phyloP scores from a whole-genome alignment of 2,113 vertebrate species.

The Cheilinus undulatus region DNA sequence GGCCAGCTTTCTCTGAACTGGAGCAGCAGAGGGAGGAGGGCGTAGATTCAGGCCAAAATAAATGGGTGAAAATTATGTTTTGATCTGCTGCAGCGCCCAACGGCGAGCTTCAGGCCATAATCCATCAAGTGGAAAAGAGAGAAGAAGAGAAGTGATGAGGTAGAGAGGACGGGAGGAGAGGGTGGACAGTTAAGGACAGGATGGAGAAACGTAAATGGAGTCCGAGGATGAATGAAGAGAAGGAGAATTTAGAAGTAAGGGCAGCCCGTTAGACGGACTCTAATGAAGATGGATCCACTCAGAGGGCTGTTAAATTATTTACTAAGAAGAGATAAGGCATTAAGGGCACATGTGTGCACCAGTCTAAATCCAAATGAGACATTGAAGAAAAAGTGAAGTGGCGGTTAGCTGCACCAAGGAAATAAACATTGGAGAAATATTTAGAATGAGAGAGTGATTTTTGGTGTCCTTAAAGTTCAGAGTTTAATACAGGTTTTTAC shows the following conservation, averaged over 20 bases:
- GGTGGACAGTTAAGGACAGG: slow-evolving; percentile 26
- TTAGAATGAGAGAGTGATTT: too few species aligned
- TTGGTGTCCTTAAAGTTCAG: neutral
- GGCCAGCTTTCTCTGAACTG: neutral
- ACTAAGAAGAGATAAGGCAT: slow-evolving; percentile 6
- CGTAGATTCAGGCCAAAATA: slow-evolving; percentile 39
- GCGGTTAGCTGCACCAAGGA: neutral
- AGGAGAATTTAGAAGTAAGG: slow-evolving; percentile 9
- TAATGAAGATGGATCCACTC: slow-evolving; percentile 23
- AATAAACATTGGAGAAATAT: neutral
- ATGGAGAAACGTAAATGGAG: slow-evolving; percentile 19
- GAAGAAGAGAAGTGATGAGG: slow-evolving; percentile 1
- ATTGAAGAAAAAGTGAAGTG: neutral
- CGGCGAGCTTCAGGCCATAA: slow-evolving; percentile 39
- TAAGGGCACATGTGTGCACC: neutral
- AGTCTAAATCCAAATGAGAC: neutral
- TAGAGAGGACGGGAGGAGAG: neutral
- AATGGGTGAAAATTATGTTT: slow-evolving; percentile 59
- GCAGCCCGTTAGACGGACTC: slow-evolving; percentile 1
- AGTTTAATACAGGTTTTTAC: neutral
- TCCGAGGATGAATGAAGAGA: slow-evolving; percentile 31
- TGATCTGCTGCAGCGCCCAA: slow-evolving; percentile 48
- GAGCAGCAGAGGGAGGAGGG: neutral
- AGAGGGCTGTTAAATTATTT: slow-evolving; percentile 26
- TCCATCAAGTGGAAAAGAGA: slow-evolving; percentile 38